phyloP scores from a whole-genome alignment of 1,140 invertebrate genomes.

The Drosophila varians region DNA sequence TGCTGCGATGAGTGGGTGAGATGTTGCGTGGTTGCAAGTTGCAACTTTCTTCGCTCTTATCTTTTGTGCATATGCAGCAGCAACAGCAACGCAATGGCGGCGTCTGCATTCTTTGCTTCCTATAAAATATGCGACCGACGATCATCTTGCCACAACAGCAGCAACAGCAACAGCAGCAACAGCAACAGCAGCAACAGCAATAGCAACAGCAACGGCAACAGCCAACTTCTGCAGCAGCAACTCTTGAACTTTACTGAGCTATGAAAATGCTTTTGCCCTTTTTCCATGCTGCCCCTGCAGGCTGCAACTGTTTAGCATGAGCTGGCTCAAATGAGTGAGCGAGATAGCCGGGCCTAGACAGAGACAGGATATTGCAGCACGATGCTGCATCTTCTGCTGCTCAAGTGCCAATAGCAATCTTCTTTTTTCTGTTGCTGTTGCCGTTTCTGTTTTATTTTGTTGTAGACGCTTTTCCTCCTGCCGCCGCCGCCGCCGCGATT shows the following conservation, averaged over 20 bases:
- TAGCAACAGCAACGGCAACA: conserved; percentile 29
- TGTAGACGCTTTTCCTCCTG: conserved; percentile 53
- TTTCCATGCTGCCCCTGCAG: conserved; percentile 44
- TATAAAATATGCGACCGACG: conserved; percentile 76
- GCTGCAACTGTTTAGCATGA: conserved; percentile 69
- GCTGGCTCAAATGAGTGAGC: conserved; percentile 36
- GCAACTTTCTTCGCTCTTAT: conserved; percentile 77
- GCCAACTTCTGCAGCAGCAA: conserved; percentile 46
- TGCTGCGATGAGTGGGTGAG: conserved; percentile 60
- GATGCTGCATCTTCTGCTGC: conserved; percentile 56
- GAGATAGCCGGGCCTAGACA: background rate
- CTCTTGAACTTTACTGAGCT: conserved; percentile 76
- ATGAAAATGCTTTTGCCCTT: conserved; percentile 75
- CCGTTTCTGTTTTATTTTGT: conserved; percentile 26
- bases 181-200: conserved; percentile 26
- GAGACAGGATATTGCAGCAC: conserved; percentile 58
- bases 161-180: conserved; percentile 23
- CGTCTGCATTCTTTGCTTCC: conserved; percentile 72
- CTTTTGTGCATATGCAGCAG: conserved; percentile 75
- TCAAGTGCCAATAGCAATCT: conserved; percentile 81
- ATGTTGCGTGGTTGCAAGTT: conserved; percentile 57
- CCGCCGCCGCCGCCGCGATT: conserved; percentile 18
- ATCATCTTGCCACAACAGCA: conserved; percentile 55
- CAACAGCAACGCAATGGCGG: conserved; percentile 53
- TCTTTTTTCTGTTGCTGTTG: conserved; percentile 36